Base-by-base conservation (phyloP, 2,888 invertebrate genomes). In the Pecten maximus region DNA sequence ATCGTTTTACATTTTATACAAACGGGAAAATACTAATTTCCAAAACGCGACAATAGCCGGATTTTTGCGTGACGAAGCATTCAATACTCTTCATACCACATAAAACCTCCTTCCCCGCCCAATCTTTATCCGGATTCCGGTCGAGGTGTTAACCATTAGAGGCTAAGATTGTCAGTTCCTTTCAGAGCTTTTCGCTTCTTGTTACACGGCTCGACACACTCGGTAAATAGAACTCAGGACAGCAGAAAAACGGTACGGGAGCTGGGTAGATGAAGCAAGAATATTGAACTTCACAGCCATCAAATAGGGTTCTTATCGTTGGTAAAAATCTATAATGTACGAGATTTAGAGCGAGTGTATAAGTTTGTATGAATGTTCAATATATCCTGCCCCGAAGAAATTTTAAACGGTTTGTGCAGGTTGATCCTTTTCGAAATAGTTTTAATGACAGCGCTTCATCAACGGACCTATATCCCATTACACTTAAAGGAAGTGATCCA, bases 1-100 rank as follows among this genome's bases (percentile, higher is more conserved):
- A 74, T 74, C 74, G 35, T 74, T 74, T 74, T 74, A 35, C 74
- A 74, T 74, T 74, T 74, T 35, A 74, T 74, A 74, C 74, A 74
- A 74, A 74, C 74, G 74, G 74, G 74, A 74, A 74, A 28, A 74
- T 74, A 74, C 74, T 74, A 74, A 74, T 74, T 74, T 74, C 74
- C 28, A 74, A 74, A 74, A 74, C 74, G 74, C 74, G 74, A 74
- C 74, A 74, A 74, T 35, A 74, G 74, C 74, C 74, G 74, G 74
- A 74, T 74, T 74, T 74, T 74, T 74, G 74, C 74, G 74, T 74
- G 74, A 74, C 74, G 74, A 74, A 74, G 74, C 74, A 74, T 74
- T 74, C 74, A 74, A 74, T 74, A 74, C 74, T 35, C 28, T 28
- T 74, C 74, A 35, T 74, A 74, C 74, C 28, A 74, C 35, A 74